Evolutionary conservation across 2,888 invertebrate genomes (phyloP).

Genomic region (Drosophila demipolita): DNA sequence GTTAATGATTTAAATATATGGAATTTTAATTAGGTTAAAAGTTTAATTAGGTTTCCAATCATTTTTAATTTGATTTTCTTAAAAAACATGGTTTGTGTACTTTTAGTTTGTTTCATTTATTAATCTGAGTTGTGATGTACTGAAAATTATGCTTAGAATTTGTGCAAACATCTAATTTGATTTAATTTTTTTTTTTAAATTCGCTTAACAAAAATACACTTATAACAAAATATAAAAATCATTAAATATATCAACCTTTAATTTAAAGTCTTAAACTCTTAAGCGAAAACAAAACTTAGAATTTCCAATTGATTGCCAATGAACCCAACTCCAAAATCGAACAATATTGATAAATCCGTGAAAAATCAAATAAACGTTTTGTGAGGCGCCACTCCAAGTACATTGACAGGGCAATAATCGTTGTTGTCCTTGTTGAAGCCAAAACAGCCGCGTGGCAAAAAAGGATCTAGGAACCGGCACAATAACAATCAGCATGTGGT

Average conservation of each 20-base stretch:
- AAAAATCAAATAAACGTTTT: constrained; percentile 35
- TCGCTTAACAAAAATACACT: not conserved
- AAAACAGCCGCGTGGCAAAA: constrained; percentile 27
- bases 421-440: constrained; percentile 20
- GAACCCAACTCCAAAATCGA: not conserved
- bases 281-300: not conserved
- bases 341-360: constrained; percentile 15
- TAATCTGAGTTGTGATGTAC: not conserved
- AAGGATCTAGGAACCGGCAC: constrained; percentile 16
- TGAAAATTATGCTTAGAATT: not conserved
- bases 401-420: constrained; percentile 27
- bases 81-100: not conserved
- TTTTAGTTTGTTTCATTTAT: not conserved
- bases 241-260: not conserved
- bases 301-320: not conserved
- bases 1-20: too few species aligned
- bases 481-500: constrained; percentile 83
- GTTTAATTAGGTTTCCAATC: not conserved
- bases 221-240: not conserved
- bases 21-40: not conserved
- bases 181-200: not conserved
- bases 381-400: constrained; percentile 13
- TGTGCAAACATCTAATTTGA: not conserved
- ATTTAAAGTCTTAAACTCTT: not conserved
- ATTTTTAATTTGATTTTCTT: not conserved